phyloP scores from a whole-genome alignment of 2,113 vertebrate species.

The Bufo gargarizans region DNA sequence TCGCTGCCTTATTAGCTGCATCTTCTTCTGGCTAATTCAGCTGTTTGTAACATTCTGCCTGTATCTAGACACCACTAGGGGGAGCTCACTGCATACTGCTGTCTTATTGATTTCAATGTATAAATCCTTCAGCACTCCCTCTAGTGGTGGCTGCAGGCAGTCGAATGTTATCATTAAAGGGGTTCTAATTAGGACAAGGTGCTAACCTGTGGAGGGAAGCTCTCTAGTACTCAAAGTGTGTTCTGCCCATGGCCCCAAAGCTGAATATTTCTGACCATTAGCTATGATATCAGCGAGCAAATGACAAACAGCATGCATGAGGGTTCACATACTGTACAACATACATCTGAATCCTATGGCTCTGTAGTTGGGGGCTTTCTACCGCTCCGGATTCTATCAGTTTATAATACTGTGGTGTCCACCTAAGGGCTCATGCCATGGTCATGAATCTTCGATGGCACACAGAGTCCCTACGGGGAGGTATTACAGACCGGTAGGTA shows the following conservation, averaged over 20 bases:
- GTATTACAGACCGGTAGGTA: no score
- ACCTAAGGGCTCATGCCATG: neutral
- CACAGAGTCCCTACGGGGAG: neutral
- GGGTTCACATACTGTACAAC: neutral
- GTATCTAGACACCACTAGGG: no score
- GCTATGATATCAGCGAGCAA: neutral
- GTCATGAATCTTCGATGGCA: neutral
- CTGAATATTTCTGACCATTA: neutral
- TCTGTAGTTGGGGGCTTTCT: neutral
- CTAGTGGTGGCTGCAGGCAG: no score
- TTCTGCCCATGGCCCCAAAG: neutral
- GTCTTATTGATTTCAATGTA: no score
- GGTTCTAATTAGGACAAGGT: no score
- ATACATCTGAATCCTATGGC: neutral
- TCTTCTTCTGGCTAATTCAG: no score
- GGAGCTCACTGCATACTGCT: no score
- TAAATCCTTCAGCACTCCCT: no score
- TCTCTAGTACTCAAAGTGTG: no score
- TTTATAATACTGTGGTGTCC: neutral
- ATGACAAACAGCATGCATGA: neutral
- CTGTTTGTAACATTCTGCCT: no score
- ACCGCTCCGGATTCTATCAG: neutral
- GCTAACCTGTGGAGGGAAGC: no score
- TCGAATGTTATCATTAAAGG: neutral
- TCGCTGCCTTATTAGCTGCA: no score